These are phyloP conservation scores for Aphodius granarius DNA, from an alignment of 2,888 invertebrate species.

Conservation along the genomic window DNA sequence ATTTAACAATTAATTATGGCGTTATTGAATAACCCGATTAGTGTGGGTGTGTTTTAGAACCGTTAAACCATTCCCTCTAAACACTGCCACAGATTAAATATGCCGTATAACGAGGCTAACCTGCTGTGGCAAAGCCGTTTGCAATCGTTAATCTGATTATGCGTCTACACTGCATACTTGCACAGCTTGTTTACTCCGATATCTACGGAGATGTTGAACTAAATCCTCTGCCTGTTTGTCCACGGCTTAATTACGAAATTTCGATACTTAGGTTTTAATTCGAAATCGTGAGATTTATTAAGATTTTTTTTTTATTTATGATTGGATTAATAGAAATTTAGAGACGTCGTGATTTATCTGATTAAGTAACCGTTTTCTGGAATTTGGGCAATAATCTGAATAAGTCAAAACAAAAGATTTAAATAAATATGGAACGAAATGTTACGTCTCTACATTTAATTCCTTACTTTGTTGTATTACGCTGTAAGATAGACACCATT, in stretches of 20 bases:
- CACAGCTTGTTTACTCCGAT: background rate
- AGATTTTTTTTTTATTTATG: background rate
- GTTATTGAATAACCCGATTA: background rate
- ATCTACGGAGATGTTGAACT: background rate
- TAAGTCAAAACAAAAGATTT: background rate
- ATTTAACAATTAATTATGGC: background rate
- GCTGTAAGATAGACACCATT: no score
- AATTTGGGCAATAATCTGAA: background rate
- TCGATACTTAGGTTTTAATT: background rate
- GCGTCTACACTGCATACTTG: background rate
- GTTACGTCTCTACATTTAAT: no score
- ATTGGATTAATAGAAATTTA: background rate
- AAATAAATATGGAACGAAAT: no score
- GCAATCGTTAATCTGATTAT: background rate
- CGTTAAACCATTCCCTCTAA: background rate
- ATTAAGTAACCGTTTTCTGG: background rate
- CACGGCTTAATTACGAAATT: background rate
- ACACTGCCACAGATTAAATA: background rate
- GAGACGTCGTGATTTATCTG: background rate
- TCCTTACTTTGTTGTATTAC: no score
- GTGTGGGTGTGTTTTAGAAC: background rate
- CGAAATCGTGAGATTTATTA: background rate
- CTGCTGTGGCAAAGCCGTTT: background rate
- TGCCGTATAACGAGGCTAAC: background rate
- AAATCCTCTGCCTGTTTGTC: background rate